Conservation (phyloP, 2,888 invertebrate species). For the Aromia moschata region DNA sequence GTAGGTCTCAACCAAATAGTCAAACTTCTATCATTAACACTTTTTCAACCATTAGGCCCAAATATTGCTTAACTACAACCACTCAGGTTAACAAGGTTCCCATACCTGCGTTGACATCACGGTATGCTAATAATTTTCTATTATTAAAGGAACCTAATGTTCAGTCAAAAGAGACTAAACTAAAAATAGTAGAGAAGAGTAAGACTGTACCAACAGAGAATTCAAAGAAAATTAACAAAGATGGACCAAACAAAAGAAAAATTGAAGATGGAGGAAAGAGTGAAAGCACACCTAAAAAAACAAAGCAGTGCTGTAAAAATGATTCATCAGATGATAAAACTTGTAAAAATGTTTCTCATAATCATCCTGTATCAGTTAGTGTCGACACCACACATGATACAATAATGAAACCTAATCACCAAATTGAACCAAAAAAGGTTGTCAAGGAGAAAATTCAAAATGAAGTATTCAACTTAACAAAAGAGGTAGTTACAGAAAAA, state of each 20-base stretch:
- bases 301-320: no score
- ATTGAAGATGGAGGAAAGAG: constrained; percentile 27
- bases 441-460: neutral
- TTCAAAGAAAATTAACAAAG: constrained; percentile 20
- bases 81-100: constrained; percentile 62
- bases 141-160: constrained; percentile 33
- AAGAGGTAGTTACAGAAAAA: neutral
- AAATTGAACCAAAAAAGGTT: neutral
- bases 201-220: constrained; percentile 10
- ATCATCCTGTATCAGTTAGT: neutral
- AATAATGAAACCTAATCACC: neutral
- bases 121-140: constrained; percentile 43
- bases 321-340: constrained; percentile 26
- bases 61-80: constrained; percentile 55
- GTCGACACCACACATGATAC: neutral
- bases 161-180: constrained; percentile 27
- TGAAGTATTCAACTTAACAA: neutral
- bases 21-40: neutral
- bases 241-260: constrained; percentile 26
- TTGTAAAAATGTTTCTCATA: constrained; percentile 17
- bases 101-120: constrained; percentile 59
- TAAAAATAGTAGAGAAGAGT: neutral
- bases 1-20: constrained; percentile 1
- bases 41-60: constrained; percentile 37
- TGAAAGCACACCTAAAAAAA: constrained; percentile 25